Conservation (phyloP, 2,888 invertebrate species). For the Cheilosia impressa region DNA sequence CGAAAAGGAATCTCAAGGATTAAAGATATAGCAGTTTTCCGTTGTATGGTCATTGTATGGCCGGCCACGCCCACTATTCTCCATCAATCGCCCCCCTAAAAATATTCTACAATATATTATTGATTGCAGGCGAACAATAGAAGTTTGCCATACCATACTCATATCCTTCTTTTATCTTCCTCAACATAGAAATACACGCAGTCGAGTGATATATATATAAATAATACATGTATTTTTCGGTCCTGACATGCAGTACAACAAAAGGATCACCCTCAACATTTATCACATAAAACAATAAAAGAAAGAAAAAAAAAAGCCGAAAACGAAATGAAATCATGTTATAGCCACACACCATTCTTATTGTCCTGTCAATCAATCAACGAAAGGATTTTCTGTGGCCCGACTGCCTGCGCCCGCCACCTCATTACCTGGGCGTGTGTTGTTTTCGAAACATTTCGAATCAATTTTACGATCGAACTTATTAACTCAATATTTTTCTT, state of each 20-base stretch:
- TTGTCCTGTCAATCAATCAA: slow-evolving; percentile 72
- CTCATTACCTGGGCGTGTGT: slow-evolving; percentile 50
- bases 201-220: slow-evolving; percentile 55
- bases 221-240: slow-evolving; percentile 8
- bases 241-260: slow-evolving; percentile 20
- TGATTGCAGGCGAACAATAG: slow-evolving; percentile 52
- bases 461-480: slow-evolving; percentile 66
- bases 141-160: slow-evolving; percentile 24
- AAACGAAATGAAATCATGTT: slow-evolving; percentile 20
- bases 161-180: slow-evolving; percentile 19
- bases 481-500: slow-evolving; percentile 66
- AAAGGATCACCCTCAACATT: slow-evolving; percentile 12
- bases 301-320: slow-evolving; percentile 6
- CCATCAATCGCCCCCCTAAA: slow-evolving; percentile 40
- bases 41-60: slow-evolving; percentile 60
- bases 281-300: slow-evolving; percentile 31
- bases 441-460: slow-evolving; percentile 43
- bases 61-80: slow-evolving; percentile 29
- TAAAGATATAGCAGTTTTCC: slow-evolving; percentile 44
- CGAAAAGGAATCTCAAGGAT: slow-evolving; percentile 58
- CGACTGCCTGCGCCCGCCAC: background rate
- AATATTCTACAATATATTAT: slow-evolving; percentile 32
- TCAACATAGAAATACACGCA: slow-evolving; percentile 11
- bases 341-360: slow-evolving; percentile 29
- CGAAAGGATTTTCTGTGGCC: slow-evolving; percentile 43